Base-by-base conservation (phyloP, 2,888 invertebrate genomes). In the Euphydryas editha region DNA sequence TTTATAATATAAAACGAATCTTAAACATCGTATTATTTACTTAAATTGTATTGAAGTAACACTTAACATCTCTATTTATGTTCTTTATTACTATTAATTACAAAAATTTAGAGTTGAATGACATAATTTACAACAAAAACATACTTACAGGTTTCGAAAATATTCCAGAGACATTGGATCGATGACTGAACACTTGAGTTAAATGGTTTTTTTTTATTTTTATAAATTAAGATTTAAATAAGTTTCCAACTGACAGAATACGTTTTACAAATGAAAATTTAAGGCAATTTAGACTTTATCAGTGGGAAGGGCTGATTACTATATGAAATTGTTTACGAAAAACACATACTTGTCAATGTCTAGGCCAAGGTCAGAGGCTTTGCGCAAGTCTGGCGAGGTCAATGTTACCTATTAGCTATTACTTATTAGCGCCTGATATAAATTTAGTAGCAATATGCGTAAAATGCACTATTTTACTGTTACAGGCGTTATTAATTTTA, bases 331-430 rank as follows among this genome's bases (percentile, higher is more conserved):
- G 68, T 68, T 68, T 68, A 68, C 68, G 54, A 54, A 49, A 21
- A 42, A 39, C 59, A 57, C 46, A 47, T 47, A 57, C 37, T 59
- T 62, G 69, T 62, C 62, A 65, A 36, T 54, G 58, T 62, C 62
- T 61, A 47, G 62, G 59, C 65, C 65, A 66, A 72, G 62, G 60
- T 59, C 54, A 42, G 11, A 47, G 17, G 44, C 58, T 54, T 57
- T 54, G 68, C 68, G 68, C 68, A 65, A 47, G 68, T 62, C 58
- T 24, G 65, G 42, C 51, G 62, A 62, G 65, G 66, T 59, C 67
- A 67, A 20, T 58, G 55, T 44, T 66, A 51, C 58, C 49, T 58
- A 49, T 21, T 47, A 49, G 24, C 20, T 20, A n/a, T 47, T 15
- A 21, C 21, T 20, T 15, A 24, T 15, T 7, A 51, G 24, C 7